Evolutionary conservation across 2,888 invertebrate species (phyloP).

Genomic region (Mythimna vitellina): DNA sequence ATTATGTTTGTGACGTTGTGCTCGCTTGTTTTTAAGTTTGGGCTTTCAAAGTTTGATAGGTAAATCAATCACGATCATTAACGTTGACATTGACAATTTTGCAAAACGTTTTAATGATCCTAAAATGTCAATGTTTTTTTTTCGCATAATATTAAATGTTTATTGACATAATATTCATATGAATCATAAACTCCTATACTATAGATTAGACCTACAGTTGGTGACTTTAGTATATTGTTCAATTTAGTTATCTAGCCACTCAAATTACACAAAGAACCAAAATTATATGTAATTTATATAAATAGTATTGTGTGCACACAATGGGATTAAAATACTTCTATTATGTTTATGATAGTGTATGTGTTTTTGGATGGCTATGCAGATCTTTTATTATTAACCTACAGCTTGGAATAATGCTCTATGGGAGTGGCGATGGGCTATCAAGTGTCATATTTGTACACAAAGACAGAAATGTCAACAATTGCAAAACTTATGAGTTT

Average conservation of each 20-base stretch:
- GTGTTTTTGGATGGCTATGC: slow-evolving; percentile 39
- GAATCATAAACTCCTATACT: not conserved
- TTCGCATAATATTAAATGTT: slow-evolving; percentile 6
- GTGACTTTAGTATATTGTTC: slow-evolving; percentile 11
- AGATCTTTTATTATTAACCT: slow-evolving; percentile 33
- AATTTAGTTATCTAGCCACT: slow-evolving; percentile 26
- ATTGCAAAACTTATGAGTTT: slow-evolving; percentile 41
- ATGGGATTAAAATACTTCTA: slow-evolving; percentile 33
- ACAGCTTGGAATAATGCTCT: slow-evolving; percentile 14
- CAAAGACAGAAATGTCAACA: slow-evolving; percentile 47
- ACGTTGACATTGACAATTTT: not conserved
- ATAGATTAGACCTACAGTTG: not conserved
- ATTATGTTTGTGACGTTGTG: not conserved
- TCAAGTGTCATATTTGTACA: slow-evolving; percentile 47
- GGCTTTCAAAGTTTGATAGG: not conserved
- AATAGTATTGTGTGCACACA: slow-evolving; percentile 40
- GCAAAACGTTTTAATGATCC: not conserved
- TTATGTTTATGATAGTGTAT: slow-evolving; percentile 22
- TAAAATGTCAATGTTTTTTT: slow-evolving; percentile 2
- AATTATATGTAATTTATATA: slow-evolving; percentile 42
- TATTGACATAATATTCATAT: slow-evolving; percentile 9
- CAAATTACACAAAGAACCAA: slow-evolving; percentile 26
- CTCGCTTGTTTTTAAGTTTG: not conserved
- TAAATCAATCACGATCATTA: not conserved
- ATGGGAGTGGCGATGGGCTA: slow-evolving; percentile 49